Conservation (phyloP, 2,888 invertebrate genomes). For the Crocallis elinguaria region DNA sequence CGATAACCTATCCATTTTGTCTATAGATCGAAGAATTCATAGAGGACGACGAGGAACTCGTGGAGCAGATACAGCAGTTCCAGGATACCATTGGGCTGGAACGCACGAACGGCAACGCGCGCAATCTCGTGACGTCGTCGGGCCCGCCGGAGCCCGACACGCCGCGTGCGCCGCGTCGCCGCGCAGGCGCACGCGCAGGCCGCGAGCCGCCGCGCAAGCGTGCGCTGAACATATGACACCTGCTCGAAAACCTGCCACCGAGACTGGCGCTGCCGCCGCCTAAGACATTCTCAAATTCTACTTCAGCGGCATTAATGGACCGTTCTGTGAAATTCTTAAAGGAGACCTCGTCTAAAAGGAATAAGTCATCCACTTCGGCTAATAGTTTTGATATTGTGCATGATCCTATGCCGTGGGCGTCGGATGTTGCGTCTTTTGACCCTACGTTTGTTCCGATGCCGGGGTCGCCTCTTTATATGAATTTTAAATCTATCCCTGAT, state of each 20-base stretch:
- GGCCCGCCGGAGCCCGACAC: constrained; percentile 74
- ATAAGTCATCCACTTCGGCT: no score
- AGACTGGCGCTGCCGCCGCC: not conserved
- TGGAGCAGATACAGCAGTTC: constrained; percentile 66
- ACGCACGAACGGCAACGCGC: constrained; percentile 65
- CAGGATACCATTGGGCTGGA: constrained; percentile 66
- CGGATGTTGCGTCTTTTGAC: no score
- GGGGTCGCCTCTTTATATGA: no score
- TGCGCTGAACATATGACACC: constrained; percentile 41
- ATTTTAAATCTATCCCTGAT: no score
- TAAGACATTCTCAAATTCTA: not conserved
- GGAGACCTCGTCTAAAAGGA: no score
- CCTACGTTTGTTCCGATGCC: no score
- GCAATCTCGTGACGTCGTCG: constrained; percentile 72
- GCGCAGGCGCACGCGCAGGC: constrained; percentile 30
- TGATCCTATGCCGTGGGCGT: no score
- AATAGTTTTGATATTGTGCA: no score
- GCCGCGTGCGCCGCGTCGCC: constrained; percentile 53
- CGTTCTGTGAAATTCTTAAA: not conserved
- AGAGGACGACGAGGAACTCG: constrained; percentile 71
- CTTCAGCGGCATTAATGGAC: not conserved
- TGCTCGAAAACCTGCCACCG: not conserved
- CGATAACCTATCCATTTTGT: not conserved
- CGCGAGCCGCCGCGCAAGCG: constrained; percentile 48
- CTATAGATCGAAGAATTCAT: constrained; percentile 78